These are phyloP conservation scores for Spicauda simplicius DNA, from an alignment of 2,888 invertebrate genomes.

Conservation along the genomic window DNA sequence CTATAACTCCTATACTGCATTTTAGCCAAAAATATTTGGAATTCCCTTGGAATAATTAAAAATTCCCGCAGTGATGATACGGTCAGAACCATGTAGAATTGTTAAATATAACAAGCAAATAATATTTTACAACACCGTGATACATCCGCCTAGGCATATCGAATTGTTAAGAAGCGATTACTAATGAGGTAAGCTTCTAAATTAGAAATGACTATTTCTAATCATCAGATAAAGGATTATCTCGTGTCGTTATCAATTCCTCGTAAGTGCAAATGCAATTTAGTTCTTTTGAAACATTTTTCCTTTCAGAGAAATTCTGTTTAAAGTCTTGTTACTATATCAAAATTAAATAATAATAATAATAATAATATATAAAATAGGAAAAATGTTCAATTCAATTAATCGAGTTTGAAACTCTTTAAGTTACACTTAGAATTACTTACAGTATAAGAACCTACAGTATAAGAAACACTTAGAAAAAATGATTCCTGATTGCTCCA, in stretches of 20 bases:
- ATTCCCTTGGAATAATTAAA: not conserved
- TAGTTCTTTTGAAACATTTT: not conserved
- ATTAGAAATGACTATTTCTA: constrained; percentile 18
- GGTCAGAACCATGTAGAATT: not conserved
- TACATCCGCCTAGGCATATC: constrained; percentile 17
- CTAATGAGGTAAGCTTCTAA: constrained; percentile 24
- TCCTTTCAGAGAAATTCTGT: not conserved
- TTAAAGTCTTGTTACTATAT: too few species aligned
- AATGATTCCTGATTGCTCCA: too few species aligned
- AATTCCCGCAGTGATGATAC: not conserved
- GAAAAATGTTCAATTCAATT: too few species aligned
- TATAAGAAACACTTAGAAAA: too few species aligned
- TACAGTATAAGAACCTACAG: too few species aligned
- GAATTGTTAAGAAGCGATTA: constrained; percentile 5
- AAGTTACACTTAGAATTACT: too few species aligned
- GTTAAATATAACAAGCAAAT: constrained; percentile 21
- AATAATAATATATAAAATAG: too few species aligned
- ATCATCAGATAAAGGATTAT: not conserved
- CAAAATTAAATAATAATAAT: too few species aligned
- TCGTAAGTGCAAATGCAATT: not conserved
- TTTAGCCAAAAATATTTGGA: not conserved
- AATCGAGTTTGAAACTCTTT: too few species aligned
- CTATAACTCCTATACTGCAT: too few species aligned
- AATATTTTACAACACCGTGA: constrained; percentile 1
- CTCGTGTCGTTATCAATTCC: not conserved